A percentile compares a stretch with the other conserved stretches of the same genome.
phyloP scores from a whole-genome alignment of 1,140 invertebrate genomes.

The Stenopsyche tienmushanensis region DNA sequence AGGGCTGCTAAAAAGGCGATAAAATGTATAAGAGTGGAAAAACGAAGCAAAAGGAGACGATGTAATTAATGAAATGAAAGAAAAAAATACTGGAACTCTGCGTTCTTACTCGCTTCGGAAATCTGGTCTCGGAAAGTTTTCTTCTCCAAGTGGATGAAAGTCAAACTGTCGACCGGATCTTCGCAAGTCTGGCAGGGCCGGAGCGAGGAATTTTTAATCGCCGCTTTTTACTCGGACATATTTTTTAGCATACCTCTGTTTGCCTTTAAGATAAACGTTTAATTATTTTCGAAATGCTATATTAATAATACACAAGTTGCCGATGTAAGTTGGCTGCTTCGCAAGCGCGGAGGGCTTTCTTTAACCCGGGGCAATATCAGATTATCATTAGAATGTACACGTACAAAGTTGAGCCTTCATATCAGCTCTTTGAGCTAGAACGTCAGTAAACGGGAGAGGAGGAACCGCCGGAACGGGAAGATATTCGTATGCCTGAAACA shows the following conservation, averaged over 20 bases:
- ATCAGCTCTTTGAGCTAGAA: no score
- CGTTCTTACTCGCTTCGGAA: conserved; percentile 11
- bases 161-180: conserved; percentile 24
- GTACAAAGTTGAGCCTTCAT: no score
- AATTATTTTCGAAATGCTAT: no score
- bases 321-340: neutral
- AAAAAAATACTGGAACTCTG: conserved; percentile 1
- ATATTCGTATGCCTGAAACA: no score
- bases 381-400: no score
- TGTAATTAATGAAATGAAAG: conserved; percentile 29
- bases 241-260: no score
- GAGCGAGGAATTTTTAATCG: neutral
- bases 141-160: neutral
- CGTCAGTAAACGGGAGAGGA: no score
- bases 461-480: no score
- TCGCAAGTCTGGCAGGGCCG: neutral
- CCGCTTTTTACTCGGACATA: no score
- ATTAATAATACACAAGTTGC: no score
- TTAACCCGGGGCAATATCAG: no score
- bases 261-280: no score
- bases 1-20: conserved; percentile 18
- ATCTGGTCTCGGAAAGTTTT: conserved; percentile 23
- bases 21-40: conserved; percentile 5
- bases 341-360: neutral
- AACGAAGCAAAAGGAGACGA: neutral